Evolutionary conservation across 2,113 vertebrate genomes (phyloP).

Genomic region (Excalfactoria chinensis): DNA sequence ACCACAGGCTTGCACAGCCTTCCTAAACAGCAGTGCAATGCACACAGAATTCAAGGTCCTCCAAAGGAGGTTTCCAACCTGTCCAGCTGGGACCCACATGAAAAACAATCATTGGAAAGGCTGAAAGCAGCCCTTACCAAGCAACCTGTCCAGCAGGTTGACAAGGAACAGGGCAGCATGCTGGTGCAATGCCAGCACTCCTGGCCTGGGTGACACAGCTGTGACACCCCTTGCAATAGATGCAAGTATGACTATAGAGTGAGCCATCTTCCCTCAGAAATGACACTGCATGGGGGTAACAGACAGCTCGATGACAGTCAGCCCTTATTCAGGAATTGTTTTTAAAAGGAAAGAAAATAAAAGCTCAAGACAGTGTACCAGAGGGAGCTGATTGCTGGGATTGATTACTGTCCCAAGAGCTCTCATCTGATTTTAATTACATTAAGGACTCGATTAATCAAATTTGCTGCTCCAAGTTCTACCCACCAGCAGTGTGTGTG

Average conservation of each 20-base stretch:
- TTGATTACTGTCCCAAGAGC: not conserved
- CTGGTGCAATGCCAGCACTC: not conserved
- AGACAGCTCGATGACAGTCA: not conserved
- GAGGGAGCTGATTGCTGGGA: not conserved
- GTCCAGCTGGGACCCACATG: not conserved
- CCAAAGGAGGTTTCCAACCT: not conserved
- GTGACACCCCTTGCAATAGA: not conserved
- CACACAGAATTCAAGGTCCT: not conserved
- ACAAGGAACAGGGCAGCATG: not conserved
- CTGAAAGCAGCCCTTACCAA: not conserved
- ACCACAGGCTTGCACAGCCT: not conserved
- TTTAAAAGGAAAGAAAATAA: not conserved
- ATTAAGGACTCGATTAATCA: conserved; percentile 4
- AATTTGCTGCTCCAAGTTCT: not conserved
- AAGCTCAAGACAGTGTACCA: not conserved
- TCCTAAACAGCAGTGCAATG: not conserved
- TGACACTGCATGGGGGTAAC: not conserved
- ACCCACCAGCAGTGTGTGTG: not conserved
- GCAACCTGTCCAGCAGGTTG: not conserved
- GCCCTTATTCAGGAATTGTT: not conserved
- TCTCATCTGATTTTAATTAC: not conserved
- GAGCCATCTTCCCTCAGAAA: not conserved
- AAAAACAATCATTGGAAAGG: not conserved
- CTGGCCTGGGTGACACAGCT: rapidly evolving
- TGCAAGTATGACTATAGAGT: not conserved